phyloP scores from a whole-genome alignment of 1,140 invertebrate genomes.

The Ceratosolen solmsi region DNA sequence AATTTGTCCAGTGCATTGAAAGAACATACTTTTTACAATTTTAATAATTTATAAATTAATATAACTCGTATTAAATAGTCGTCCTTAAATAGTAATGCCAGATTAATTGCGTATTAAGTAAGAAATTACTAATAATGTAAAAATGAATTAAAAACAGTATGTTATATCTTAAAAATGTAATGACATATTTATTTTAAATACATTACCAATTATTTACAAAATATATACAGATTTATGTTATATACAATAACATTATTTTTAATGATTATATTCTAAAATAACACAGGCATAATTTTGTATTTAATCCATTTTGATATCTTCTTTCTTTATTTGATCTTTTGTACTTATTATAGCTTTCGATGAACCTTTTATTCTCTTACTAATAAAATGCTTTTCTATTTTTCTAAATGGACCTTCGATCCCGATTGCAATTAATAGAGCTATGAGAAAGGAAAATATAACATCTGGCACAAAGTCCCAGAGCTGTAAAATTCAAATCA shows the following conservation, averaged over 20 bases:
- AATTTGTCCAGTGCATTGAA: too few relatives aligned
- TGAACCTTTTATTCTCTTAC: constrained; percentile 45
- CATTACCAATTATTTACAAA: constrained; percentile 10
- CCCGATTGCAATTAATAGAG: constrained; percentile 58
- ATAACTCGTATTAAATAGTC: too few relatives aligned
- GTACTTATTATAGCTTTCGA: not conserved
- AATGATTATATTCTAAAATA: not conserved
- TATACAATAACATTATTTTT: not conserved
- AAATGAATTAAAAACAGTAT: too few relatives aligned
- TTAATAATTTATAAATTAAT: too few relatives aligned
- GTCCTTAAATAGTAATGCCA: too few relatives aligned
- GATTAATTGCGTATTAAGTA: too few relatives aligned
- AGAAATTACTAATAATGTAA: too few relatives aligned
- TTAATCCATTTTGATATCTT: constrained; percentile 2
- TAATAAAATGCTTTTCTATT: constrained; percentile 60
- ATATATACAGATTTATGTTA: constrained; percentile 2
- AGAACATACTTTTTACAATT: too few relatives aligned
- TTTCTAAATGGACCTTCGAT: constrained; percentile 64
- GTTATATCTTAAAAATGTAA: too few relatives aligned
- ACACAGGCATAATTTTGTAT: not conserved
- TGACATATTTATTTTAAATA: not conserved
- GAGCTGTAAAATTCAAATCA: constrained; percentile 52
- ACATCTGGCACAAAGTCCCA: constrained; percentile 60
- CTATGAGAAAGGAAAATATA: constrained; percentile 56
- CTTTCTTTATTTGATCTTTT: not conserved